Percentiles rank a stretch among this genome's conserved stretches.
These are phyloP conservation scores for Xenopus petersii DNA, from an alignment of 2,797 vertebrate species.

Conservation along the genomic window DNA sequence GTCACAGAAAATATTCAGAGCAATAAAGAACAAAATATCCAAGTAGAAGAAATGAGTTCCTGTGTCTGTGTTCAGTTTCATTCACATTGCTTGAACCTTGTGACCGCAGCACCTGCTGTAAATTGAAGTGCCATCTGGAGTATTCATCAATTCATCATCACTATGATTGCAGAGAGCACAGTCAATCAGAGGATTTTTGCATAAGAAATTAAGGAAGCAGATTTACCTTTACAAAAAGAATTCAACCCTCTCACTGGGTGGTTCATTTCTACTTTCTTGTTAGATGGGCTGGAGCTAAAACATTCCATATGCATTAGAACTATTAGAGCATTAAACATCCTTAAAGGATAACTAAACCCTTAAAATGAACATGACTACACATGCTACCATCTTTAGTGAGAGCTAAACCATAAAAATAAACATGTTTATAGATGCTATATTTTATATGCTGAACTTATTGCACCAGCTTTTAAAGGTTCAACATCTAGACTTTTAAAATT, in stretches of 20 bases:
- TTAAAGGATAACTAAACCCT: no score
- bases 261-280: background rate
- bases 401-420: no score
- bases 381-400: no score
- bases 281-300: no score
- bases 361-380: no score
- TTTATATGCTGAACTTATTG: no score
- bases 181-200: constrained; percentile 17
- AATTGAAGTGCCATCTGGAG: constrained; percentile 12
- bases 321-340: no score
- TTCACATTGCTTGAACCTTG: background rate
- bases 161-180: constrained; percentile 13
- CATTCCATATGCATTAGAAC: no score
- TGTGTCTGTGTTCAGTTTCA: background rate
- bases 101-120: constrained; percentile 17
- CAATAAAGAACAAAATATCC: constrained; percentile 2
- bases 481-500: no score
- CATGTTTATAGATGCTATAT: no score
- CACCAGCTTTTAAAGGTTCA: no score
- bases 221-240: background rate
- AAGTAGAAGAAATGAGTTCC: constrained; percentile 4
- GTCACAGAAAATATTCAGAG: background rate
- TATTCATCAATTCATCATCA: constrained; percentile 24
- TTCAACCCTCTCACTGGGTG: background rate
- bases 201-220: background rate